Conservation (phyloP, 2,797 vertebrate genomes). For the Tenualosa ilisha region DNA sequence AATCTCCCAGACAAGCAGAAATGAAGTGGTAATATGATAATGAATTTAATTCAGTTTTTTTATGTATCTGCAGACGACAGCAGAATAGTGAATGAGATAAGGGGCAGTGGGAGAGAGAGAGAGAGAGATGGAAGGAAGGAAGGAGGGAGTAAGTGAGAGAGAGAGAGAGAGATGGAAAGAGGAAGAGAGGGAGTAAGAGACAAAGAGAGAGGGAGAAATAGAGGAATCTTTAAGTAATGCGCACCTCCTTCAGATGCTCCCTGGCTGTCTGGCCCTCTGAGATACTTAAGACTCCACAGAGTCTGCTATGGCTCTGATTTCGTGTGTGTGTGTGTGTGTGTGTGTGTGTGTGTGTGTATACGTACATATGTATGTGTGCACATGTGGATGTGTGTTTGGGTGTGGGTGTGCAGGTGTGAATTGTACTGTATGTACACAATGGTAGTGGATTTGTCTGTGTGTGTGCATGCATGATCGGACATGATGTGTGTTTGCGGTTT, state of each 20-base stretch:
- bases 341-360: neutral
- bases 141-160: neutral
- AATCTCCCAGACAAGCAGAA: constrained; percentile 20
- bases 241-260: neutral
- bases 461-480: too few species aligned
- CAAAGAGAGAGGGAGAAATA: neutral
- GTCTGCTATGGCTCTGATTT: constrained; percentile 8
- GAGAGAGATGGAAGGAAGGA: neutral
- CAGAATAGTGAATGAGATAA: constrained; percentile 6
- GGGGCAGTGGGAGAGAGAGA: neutral
- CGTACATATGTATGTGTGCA: neutral
- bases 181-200: neutral
- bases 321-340: neutral
- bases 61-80: neutral
- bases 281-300: constrained; percentile 4
- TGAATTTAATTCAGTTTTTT: constrained; percentile 20
- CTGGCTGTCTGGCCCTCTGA: constrained; percentile 1
- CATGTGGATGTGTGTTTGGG: neutral
- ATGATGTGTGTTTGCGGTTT: constrained; percentile 13
- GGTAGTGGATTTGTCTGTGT: neutral
- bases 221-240: neutral
- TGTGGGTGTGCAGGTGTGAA: neutral
- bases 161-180: neutral
- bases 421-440: neutral
- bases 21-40: constrained; percentile 20